Conservation (phyloP, 2,888 invertebrate species). For the Mechanitis messenoides region DNA sequence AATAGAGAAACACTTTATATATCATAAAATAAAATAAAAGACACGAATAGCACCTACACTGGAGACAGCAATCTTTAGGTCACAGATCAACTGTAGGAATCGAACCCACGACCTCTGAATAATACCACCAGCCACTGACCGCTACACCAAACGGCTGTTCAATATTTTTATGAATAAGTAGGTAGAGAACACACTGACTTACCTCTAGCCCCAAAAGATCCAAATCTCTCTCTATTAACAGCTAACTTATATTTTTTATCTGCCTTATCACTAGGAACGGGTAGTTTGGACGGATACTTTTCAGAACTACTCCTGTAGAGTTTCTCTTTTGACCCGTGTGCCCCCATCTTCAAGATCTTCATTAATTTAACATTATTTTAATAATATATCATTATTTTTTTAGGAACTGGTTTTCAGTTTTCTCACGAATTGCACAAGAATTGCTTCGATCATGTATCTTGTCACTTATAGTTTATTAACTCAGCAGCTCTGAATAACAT, state of each 20-base stretch:
- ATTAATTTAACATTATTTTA: conserved; percentile 53
- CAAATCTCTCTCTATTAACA: conserved; percentile 81
- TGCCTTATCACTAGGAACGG: conserved; percentile 63
- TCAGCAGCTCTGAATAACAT: neutral
- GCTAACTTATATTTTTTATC: conserved; percentile 75
- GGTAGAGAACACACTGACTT: conserved; percentile 35
- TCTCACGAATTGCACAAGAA: conserved; percentile 16
- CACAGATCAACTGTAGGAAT: too few species aligned
- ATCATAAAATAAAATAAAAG: too few species aligned
- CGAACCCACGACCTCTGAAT: too few species aligned
- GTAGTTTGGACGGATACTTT: conserved; percentile 74
- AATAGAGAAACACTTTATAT: too few species aligned
- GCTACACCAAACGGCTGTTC: too few species aligned
- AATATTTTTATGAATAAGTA: too few species aligned
- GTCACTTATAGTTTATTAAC: conserved; percentile 11
- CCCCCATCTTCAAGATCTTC: conserved; percentile 80
- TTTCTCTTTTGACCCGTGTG: conserved; percentile 86
- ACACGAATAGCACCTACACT: too few species aligned
- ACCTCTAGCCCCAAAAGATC: conserved; percentile 83
- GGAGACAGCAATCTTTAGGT: too few species aligned
- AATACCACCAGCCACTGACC: too few species aligned
- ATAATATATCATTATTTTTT: neutral
- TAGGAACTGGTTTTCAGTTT: conserved; percentile 23
- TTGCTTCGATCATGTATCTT: conserved; percentile 8
- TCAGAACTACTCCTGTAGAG: conserved; percentile 81